Percentiles rank a stretch among this genome's conserved stretches.
Evolutionary conservation across 2,888 invertebrate species (phyloP).

Genomic region (Magallana nippona): DNA sequence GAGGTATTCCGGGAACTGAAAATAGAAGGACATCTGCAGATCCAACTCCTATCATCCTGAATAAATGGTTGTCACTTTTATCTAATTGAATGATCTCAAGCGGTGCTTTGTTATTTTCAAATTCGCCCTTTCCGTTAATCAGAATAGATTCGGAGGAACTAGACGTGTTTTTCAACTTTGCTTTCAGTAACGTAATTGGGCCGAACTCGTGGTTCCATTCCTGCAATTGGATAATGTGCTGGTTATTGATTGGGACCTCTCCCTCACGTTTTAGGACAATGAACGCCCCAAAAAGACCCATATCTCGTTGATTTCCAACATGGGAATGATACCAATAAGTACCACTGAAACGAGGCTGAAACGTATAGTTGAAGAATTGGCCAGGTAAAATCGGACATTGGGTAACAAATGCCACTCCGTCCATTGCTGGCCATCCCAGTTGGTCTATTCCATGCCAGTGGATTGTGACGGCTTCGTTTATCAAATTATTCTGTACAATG

Average conservation of each 20-base stretch:
- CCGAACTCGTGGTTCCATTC: constrained; percentile 12
- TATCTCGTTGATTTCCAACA: constrained; percentile 16
- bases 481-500: constrained; percentile 59
- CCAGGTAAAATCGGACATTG: constrained; percentile 17
- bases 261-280: neutral
- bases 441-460: constrained; percentile 70
- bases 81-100: neutral
- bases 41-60: constrained; percentile 27
- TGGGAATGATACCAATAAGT: constrained; percentile 31
- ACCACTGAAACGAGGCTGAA: constrained; percentile 4
- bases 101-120: constrained; percentile 1
- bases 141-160: neutral
- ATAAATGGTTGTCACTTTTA: neutral
- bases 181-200: neutral
- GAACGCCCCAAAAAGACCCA: neutral
- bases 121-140: constrained; percentile 17
- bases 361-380: constrained; percentile 14
- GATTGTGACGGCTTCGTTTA: constrained; percentile 55
- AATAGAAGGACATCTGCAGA: neutral
- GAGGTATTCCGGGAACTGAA: neutral
- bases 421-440: constrained; percentile 62
- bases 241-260: neutral
- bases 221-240: neutral
- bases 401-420: constrained; percentile 57
- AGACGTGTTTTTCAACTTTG: neutral